phyloP scores from a whole-genome alignment of 2,797 vertebrate genomes.

The Cygnus olor region DNA sequence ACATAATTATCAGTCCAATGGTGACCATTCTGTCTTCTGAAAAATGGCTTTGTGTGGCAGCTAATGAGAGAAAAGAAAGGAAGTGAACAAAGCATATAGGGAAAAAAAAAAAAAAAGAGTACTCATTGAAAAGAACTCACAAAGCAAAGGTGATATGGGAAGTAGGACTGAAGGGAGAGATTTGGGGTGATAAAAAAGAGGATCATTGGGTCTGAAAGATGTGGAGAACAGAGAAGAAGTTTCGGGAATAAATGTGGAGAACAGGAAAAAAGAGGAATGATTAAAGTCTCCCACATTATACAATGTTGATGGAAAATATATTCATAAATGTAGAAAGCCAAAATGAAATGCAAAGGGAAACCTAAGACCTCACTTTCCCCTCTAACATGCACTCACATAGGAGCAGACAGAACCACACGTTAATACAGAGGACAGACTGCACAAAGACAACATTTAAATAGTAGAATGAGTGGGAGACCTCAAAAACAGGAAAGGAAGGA shows the following conservation, averaged over 20 bases:
- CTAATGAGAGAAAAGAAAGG: conserved; percentile 29
- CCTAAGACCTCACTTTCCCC: neutral
- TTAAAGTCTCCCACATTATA: neutral
- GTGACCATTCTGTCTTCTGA: neutral
- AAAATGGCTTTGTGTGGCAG: conserved; percentile 1
- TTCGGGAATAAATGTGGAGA: neutral
- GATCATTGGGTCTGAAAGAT: neutral
- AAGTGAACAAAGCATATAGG: neutral
- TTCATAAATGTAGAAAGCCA: neutral
- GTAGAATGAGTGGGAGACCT: conserved; percentile 27
- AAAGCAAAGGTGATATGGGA: neutral
- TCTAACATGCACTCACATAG: neutral
- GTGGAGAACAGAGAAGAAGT: neutral
- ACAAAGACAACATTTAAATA: conserved; percentile 58
- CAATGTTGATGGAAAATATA: neutral
- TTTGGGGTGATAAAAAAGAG: neutral
- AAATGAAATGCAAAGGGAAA: neutral
- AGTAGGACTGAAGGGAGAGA: neutral
- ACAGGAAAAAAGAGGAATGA: neutral
- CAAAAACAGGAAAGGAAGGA: neutral
- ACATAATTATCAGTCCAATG: neutral
- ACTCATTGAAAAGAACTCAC: neutral
- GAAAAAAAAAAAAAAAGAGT: neutral
- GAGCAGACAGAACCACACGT: neutral
- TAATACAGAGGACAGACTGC: conserved; percentile 29